phyloP scores from a whole-genome alignment of 2,797 vertebrate species.

The Megalops cyprinoides region DNA sequence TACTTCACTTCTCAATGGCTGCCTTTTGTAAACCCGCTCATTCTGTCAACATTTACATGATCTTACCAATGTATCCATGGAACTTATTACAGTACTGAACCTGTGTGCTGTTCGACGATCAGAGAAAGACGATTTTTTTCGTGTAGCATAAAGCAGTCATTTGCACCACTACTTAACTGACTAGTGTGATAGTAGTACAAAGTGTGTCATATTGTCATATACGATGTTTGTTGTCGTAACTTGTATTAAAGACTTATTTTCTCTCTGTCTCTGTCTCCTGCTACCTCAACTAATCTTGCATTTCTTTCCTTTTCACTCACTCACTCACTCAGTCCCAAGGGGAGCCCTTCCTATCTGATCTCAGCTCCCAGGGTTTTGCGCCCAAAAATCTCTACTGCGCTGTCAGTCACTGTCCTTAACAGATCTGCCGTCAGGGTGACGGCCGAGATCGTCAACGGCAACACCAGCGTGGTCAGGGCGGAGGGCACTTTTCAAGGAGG shows the following conservation, averaged over 20 bases:
- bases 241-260: not conserved
- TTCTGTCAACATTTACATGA: not conserved
- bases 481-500: slow-evolving; percentile 51
- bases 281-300: too few species aligned
- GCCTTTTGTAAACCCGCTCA: not conserved
- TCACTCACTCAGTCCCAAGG: not conserved
- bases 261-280: not conserved
- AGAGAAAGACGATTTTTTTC: not conserved
- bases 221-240: not conserved
- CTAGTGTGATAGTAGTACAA: not conserved
- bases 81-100: not conserved
- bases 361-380: slow-evolving; percentile 49
- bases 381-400: slow-evolving; percentile 37
- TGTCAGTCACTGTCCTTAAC: slow-evolving; percentile 61
- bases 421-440: slow-evolving; percentile 42
- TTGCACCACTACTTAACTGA: not conserved
- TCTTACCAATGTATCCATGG: not conserved
- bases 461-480: slow-evolving; percentile 37
- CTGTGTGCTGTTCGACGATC: not conserved
- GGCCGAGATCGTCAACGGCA: slow-evolving; percentile 43
- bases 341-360: slow-evolving; percentile 61
- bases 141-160: not conserved
- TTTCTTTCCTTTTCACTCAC: not conserved
- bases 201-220: not conserved
- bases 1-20: not conserved